A percentile compares a stretch with the other conserved stretches of the same genome.
These are phyloP conservation scores for Dendrophyllia cribrosa DNA, from an alignment of 64 coral and sea anemone species.

Conservation along the genomic window DNA sequence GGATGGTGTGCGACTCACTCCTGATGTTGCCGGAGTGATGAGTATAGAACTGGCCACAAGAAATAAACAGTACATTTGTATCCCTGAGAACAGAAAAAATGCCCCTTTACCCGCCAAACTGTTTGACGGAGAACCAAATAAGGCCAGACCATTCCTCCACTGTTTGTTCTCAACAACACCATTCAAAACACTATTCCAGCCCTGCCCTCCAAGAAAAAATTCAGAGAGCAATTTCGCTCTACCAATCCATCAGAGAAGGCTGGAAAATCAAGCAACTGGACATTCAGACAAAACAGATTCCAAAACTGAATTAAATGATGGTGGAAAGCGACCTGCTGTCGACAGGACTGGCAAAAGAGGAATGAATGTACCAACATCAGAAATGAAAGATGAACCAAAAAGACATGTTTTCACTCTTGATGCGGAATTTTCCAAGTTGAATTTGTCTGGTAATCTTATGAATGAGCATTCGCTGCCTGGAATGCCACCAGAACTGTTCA, in stretches of 20 bases:
- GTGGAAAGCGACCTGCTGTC: neutral
- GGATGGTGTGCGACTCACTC: conserved; percentile 57
- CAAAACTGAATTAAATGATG: neutral
- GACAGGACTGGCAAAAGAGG: neutral
- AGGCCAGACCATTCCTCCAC: conserved; percentile 83
- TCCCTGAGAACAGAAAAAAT: conserved; percentile 14
- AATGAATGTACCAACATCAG: neutral
- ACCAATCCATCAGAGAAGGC: neutral
- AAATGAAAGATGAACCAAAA: conserved; percentile 10
- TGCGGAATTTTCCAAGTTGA: conserved; percentile 83
- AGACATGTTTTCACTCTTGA: conserved; percentile 53
- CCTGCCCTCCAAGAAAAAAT: neutral
- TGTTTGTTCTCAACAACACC: conserved; percentile 87
- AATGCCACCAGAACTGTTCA: conserved; percentile 66
- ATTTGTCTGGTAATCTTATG: conserved; percentile 87
- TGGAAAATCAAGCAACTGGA: neutral
- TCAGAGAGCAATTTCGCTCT: neutral
- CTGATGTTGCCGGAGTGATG: conserved; percentile 82
- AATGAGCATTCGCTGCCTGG: conserved; percentile 48
- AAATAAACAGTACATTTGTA: conserved; percentile 89
- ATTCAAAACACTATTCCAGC: conserved; percentile 81
- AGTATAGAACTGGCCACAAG: conserved; percentile 95
- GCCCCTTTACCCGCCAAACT: conserved; percentile 69
- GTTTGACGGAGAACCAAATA: conserved; percentile 78
- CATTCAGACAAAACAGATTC: neutral